These are phyloP conservation scores for Micromys minutus DNA, from an alignment of 2,113 vertebrate genomes.

Conservation along the genomic window DNA sequence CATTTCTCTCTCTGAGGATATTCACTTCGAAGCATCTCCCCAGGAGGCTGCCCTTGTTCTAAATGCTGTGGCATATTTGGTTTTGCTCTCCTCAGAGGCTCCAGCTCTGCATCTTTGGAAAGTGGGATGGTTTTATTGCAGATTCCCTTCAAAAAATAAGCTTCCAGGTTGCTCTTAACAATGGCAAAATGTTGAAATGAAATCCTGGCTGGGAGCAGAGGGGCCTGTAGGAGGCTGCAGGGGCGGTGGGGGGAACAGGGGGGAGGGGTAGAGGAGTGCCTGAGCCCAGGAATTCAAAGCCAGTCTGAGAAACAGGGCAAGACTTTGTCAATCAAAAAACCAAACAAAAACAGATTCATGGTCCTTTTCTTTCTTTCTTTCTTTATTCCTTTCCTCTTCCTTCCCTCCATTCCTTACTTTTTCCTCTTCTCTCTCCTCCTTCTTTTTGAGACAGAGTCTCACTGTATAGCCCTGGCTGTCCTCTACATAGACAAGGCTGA, in stretches of 20 bases:
- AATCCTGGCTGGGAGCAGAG: not conserved
- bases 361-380: not conserved
- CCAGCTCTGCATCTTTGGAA: constrained; percentile 16
- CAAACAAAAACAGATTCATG: not conserved
- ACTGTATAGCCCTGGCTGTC: not conserved
- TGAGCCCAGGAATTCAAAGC: not conserved
- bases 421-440: not conserved
- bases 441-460: not conserved
- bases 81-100: not conserved
- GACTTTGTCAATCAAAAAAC: not conserved
- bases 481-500: not conserved
- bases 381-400: not conserved
- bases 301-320: too few relatives aligned
- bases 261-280: not conserved
- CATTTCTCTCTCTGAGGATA: constrained; percentile 6
- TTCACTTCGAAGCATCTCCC: not conserved
- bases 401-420: not conserved
- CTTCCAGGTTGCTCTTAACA: constrained; percentile 37
- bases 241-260: too few relatives aligned
- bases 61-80: not conserved
- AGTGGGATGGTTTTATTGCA: constrained; percentile 9
- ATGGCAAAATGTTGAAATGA: not conserved
- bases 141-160: not conserved
- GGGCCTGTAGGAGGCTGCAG: not conserved
- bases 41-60: not conserved